These are phyloP conservation scores for Leistus spinibarbis DNA, from an alignment of 2,888 invertebrate genomes.

Conservation along the genomic window DNA sequence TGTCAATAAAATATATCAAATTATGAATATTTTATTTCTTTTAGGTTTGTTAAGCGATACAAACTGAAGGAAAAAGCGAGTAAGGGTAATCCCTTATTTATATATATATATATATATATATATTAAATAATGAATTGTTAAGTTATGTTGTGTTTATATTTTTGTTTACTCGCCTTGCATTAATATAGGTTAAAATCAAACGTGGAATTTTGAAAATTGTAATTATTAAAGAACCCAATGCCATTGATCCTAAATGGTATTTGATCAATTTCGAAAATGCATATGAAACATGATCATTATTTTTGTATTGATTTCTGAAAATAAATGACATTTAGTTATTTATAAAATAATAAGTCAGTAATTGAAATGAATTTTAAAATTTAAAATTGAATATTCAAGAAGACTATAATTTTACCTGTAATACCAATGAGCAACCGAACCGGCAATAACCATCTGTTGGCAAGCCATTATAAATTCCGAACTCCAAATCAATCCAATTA, in stretches of 20 bases:
- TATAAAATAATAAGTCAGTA: conserved; percentile 1
- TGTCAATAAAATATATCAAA: too few species aligned
- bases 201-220: conserved; percentile 92
- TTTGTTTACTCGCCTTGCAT: conserved; percentile 76
- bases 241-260: conserved; percentile 94
- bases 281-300: conserved; percentile 70
- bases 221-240: conserved; percentile 92
- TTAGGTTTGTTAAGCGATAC: too few species aligned
- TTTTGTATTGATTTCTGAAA: conserved; percentile 70
- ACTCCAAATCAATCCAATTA: conserved; percentile 90
- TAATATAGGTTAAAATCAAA: conserved; percentile 85
- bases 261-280: conserved; percentile 77
- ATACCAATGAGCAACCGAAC: conserved; percentile 93
- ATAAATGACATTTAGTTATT: conserved; percentile 23
- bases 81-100: not conserved
- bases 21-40: too few species aligned
- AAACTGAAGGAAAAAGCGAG: too few species aligned
- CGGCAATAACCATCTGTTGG: conserved; percentile 92
- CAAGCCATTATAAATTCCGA: conserved; percentile 94
- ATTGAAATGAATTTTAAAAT: not conserved
- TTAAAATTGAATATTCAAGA: conserved; percentile 15
- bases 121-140: not conserved
- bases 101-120: not conserved
- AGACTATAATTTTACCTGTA: conserved; percentile 70
- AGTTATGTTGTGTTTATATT: not conserved